Evolutionary conservation across 1,140 invertebrate genomes (phyloP), one percentile per base, ranked within the genome.

Genomic region (Agraylea sexmaculata): DNA sequence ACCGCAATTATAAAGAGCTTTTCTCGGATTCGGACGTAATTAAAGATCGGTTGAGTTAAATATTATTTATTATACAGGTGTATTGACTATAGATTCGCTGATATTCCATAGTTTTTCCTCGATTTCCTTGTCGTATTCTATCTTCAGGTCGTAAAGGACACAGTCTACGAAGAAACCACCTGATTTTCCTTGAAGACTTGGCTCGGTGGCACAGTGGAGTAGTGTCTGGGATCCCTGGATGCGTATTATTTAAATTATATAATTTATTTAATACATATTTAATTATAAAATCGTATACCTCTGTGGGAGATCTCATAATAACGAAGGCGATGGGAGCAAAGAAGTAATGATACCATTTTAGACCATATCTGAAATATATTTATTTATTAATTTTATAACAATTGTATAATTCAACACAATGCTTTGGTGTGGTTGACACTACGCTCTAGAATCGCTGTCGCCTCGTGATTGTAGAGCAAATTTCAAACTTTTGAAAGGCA

Each of bases 181-280:
- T 18, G 69, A 74, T 51, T 77, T 69, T 6, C 73, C 68, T 17
- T 70, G 66, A 16, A 83, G 56, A 25, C 62, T 58, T 39, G 77
- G 70, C 35, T 78, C 75, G 0, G 77, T 74, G 4, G 83, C 80
- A 55, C 82, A 87, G 56, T 80, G 76, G 2, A 88, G 56, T 19
- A 83, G 67, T 8, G 80, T 86, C 64, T 88, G 80, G 5, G 75
- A 70, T 29, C 82, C 84, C 80, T 84, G 52, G n/a, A n/a, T n/a
- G n/a, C n/a, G n/a, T n/a, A n/a, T n/a, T n/a, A n/a, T n/a, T n/a
- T n/a, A n/a, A n/a, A n/a, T n/a, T n/a, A n/a, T n/a, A n/a, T n/a
- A n/a, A n/a, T n/a, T n/a, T n/a, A n/a, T n/a, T n/a, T n/a, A n/a
- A n/a, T n/a, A n/a, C n/a, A n/a, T n/a, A n/a, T n/a, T n/a, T n/a